These are phyloP conservation scores for Leptobrachium leishanense DNA, from an alignment of 2,113 vertebrate species.

Conservation along the genomic window DNA sequence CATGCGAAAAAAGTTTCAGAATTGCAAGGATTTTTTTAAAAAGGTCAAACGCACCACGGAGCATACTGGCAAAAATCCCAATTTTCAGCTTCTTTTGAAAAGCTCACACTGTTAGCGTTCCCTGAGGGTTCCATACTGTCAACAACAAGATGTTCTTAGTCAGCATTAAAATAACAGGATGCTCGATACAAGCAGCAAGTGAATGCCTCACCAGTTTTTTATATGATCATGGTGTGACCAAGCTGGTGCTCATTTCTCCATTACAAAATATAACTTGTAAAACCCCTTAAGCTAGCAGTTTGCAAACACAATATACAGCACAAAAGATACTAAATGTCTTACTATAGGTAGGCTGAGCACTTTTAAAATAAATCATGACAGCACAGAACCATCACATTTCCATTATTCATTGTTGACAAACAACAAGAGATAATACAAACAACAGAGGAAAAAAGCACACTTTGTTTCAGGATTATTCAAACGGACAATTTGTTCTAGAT, in stretches of 20 bases:
- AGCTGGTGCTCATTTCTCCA: constrained; percentile 70
- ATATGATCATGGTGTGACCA: constrained; percentile 59
- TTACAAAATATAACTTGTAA: constrained; percentile 54
- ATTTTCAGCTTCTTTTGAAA: constrained; percentile 54
- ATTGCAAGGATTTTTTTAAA: constrained; percentile 50
- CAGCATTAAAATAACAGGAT: constrained; percentile 61
- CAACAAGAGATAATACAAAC: no score
- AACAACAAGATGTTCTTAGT: constrained; percentile 62
- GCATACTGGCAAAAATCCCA: constrained; percentile 55
- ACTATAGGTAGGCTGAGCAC: no score
- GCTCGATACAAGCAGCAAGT: constrained; percentile 60
- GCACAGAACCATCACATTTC: no score
- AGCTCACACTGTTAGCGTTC: constrained; percentile 57
- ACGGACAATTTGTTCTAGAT: no score
- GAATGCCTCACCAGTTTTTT: constrained; percentile 62
- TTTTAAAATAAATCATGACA: no score
- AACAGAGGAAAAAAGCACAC: no score
- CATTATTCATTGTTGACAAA: no score
- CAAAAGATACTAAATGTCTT: no score
- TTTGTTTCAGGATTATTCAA: no score
- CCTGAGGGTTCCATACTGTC: constrained; percentile 66
- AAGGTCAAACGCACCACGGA: constrained; percentile 50
- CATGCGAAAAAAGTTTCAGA: constrained; percentile 26
- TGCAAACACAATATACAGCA: no score
- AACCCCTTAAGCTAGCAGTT: no score